phyloP scores from a whole-genome alignment of 2,888 invertebrate genomes.

The Stenichneumon culpator region DNA sequence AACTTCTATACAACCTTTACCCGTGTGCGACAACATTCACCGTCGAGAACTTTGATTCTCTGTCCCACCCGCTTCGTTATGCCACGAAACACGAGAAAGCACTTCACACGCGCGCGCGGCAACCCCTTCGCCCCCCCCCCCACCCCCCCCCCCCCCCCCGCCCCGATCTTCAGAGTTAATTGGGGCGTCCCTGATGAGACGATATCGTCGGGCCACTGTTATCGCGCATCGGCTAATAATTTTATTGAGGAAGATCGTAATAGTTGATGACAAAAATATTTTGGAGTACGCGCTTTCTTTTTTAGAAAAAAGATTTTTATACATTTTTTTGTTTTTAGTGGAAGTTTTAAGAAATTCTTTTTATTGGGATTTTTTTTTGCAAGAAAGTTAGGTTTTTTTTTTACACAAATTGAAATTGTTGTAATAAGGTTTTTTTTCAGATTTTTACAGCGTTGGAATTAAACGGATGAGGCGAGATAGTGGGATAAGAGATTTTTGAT shows the following conservation, averaged over 20 bases:
- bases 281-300: no score
- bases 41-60: slow-evolving; percentile 56
- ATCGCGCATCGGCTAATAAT: neutral
- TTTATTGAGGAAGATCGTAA: slow-evolving; percentile 6
- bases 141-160: no score
- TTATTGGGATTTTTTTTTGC: no score
- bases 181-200: slow-evolving; percentile 53
- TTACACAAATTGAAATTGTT: no score
- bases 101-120: slow-evolving; percentile 43
- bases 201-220: slow-evolving; percentile 12
- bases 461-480: no score
- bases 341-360: no score
- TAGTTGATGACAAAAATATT: neutral
- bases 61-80: slow-evolving; percentile 30
- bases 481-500: no score
- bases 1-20: neutral
- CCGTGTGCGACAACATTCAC: slow-evolving; percentile 21
- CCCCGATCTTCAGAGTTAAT: slow-evolving; percentile 25
- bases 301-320: no score
- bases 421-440: no score
- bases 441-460: no score
- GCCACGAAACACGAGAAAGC: slow-evolving; percentile 61
- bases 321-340: no score
- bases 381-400: no score
- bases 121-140: neutral